These are phyloP conservation scores for Cantharis nigra DNA, from an alignment of 2,888 invertebrate genomes.

Conservation along the genomic window DNA sequence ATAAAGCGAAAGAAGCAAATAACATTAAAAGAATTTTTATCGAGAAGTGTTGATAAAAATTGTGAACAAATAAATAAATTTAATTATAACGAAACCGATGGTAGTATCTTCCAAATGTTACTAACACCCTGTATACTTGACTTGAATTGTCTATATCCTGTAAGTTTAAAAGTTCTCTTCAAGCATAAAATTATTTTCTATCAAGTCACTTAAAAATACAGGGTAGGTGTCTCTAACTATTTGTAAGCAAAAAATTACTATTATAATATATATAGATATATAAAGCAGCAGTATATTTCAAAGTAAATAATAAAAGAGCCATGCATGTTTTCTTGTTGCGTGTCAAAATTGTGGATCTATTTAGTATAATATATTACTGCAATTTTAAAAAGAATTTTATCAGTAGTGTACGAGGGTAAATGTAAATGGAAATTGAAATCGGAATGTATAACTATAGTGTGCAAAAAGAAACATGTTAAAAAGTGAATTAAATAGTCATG, in stretches of 20 bases:
- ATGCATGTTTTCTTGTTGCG: slow-evolving; percentile 17
- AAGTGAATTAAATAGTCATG: slow-evolving; percentile 31
- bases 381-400: slow-evolving; percentile 24
- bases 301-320: slow-evolving; percentile 4
- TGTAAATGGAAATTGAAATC: slow-evolving; percentile 30
- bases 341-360: slow-evolving; percentile 23
- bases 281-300: neutral
- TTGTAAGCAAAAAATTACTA: neutral
- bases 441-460: slow-evolving; percentile 30
- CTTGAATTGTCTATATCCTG: too few relatives aligned
- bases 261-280: neutral
- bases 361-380: slow-evolving; percentile 23
- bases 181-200: too few relatives aligned
- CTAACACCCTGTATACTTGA: too few relatives aligned
- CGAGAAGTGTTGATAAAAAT: too few relatives aligned
- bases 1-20: too few relatives aligned
- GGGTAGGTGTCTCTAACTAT: neutral
- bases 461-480: slow-evolving; percentile 23
- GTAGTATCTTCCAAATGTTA: too few relatives aligned
- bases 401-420: slow-evolving; percentile 16
- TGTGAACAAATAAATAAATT: too few relatives aligned
- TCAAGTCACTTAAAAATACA: neutral
- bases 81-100: too few relatives aligned
- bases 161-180: too few relatives aligned
- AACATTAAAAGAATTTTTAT: too few relatives aligned